A percentile compares a stretch with the other conserved stretches of the same genome.
Evolutionary conservation across 2,113 vertebrate species (phyloP).

Genomic region (Sphyrna mokarran): DNA sequence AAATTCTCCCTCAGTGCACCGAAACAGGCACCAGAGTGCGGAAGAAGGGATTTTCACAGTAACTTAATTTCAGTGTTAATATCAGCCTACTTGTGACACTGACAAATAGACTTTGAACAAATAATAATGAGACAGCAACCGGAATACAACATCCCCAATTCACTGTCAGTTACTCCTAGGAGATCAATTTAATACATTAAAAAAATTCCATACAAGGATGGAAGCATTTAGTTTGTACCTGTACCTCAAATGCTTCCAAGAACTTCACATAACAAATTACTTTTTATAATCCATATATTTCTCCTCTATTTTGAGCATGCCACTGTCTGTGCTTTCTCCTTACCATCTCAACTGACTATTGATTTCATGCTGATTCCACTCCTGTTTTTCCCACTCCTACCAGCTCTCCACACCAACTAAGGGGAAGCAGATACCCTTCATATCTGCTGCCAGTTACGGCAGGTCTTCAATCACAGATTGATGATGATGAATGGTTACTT

Average conservation of each 20-base stretch:
- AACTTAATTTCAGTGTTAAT: too few species aligned
- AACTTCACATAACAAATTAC: not conserved
- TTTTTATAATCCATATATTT: not conserved
- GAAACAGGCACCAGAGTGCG: too few species aligned
- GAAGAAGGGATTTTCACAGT: too few species aligned
- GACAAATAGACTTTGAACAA: not conserved
- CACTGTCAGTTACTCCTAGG: not conserved
- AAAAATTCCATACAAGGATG: not conserved
- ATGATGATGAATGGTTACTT: not conserved
- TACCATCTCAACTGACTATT: not conserved
- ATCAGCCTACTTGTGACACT: too few species aligned
- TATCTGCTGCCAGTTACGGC: not conserved
- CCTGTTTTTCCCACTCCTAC: not conserved
- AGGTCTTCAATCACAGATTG: not conserved
- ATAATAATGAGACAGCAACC: not conserved
- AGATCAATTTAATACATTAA: not conserved
- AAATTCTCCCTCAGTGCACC: too few species aligned
- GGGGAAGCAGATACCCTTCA: not conserved
- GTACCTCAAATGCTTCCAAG: not conserved
- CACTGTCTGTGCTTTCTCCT: not conserved
- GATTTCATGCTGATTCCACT: not conserved
- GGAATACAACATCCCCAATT: not conserved
- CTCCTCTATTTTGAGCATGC: not conserved
- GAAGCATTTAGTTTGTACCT: not conserved
- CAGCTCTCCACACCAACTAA: not conserved